Conservation (phyloP, 2,888 invertebrate genomes). For the Amblyteles armatorius region DNA sequence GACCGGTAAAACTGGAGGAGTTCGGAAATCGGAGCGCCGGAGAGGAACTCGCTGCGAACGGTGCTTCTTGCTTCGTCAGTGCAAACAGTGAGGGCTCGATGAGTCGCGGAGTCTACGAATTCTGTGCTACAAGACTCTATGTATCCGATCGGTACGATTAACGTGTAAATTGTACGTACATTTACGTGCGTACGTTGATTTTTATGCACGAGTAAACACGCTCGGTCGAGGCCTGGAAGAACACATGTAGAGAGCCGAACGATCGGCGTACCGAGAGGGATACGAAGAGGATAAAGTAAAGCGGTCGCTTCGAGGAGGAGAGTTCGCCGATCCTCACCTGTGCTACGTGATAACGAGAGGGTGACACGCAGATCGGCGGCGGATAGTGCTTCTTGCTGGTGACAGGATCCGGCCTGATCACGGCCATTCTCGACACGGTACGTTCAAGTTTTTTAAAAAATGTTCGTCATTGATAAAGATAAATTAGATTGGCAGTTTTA, state of each 20-base stretch:
- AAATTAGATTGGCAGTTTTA: too few relatives aligned
- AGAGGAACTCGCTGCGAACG: conserved; percentile 13
- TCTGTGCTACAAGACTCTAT: conserved; percentile 14
- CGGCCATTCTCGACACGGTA: conserved; percentile 85
- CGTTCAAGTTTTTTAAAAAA: conserved; percentile 75
- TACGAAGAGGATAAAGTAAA: conserved; percentile 20
- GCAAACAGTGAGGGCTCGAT: conserved; percentile 30
- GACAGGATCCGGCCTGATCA: conserved; percentile 84
- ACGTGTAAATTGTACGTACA: neutral
- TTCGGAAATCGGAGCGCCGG: neutral
- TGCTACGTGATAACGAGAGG: conserved; percentile 55
- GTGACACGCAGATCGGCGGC: conserved; percentile 76
- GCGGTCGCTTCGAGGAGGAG: neutral
- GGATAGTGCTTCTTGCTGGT: conserved; percentile 83
- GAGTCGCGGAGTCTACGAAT: neutral
- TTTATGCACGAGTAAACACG: neutral
- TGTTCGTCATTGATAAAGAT: neutral
- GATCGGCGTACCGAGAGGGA: neutral
- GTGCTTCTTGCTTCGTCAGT: conserved; percentile 36
- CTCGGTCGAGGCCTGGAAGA: neutral
- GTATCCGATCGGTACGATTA: neutral
- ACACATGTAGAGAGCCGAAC: neutral
- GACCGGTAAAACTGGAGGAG: neutral
- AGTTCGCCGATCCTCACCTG: conserved; percentile 11
- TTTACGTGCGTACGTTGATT: neutral